phyloP scores from a whole-genome alignment of 2,888 invertebrate species.

The Lypha dubia region DNA sequence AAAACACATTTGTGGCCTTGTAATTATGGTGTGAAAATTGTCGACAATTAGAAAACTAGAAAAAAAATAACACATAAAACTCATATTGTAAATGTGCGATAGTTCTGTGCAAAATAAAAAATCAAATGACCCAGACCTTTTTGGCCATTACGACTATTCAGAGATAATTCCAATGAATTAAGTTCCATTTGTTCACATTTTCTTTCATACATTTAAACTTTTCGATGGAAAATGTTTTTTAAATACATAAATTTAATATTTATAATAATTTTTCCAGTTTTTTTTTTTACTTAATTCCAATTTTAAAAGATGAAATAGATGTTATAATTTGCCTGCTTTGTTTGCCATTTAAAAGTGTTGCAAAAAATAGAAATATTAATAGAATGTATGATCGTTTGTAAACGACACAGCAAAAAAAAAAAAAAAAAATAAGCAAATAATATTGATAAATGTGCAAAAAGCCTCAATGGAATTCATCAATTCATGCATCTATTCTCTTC shows the following conservation, averaged over 20 bases:
- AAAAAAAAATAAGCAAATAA: neutral
- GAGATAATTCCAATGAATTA: slow-evolving; percentile 60
- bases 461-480: slow-evolving; percentile 28
- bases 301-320: slow-evolving; percentile 14
- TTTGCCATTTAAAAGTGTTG: slow-evolving; percentile 23
- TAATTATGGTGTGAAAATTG: slow-evolving; percentile 6
- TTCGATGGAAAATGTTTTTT: neutral
- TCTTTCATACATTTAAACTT: neutral
- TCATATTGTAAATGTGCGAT: neutral
- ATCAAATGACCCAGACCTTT: slow-evolving; percentile 69
- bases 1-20: slow-evolving; percentile 8
- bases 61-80: neutral
- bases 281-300: neutral
- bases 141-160: slow-evolving; percentile 35
- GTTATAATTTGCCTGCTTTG: slow-evolving; percentile 19
- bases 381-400: slow-evolving; percentile 17
- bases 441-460: slow-evolving; percentile 33
- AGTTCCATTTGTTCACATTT: slow-evolving; percentile 24
- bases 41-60: neutral
- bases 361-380: neutral
- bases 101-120: slow-evolving; percentile 34
- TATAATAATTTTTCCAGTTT: neutral
- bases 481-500: slow-evolving; percentile 27
- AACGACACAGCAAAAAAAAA: slow-evolving; percentile 18
- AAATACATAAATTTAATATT: slow-evolving; percentile 29